Conservation (phyloP, 2,797 vertebrate species). For the Alosa sapidissima region DNA sequence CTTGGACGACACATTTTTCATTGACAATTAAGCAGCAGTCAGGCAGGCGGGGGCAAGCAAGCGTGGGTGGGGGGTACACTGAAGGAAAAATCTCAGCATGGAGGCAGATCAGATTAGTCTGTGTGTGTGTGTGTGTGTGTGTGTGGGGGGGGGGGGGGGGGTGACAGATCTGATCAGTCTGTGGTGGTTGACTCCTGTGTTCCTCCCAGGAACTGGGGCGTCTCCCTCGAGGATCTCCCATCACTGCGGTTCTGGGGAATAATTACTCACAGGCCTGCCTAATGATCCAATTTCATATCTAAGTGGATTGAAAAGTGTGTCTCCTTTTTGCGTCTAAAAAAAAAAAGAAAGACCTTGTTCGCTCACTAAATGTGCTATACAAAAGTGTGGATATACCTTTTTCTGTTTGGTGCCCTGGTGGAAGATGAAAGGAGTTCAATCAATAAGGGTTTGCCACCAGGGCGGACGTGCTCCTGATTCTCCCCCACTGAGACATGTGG, state of each 20-base stretch:
- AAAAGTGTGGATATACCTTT: not conserved
- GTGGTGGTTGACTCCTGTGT: not conserved
- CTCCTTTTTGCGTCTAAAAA: not conserved
- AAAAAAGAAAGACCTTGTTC: not conserved
- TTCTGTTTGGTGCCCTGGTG: not conserved
- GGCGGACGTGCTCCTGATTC: not conserved
- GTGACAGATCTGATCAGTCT: not conserved
- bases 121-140: too few species aligned
- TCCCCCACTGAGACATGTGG: not conserved
- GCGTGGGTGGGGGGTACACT: too few species aligned
- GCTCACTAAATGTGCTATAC: not conserved
- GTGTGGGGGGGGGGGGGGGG: too few species aligned
- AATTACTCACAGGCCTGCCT: slow-evolving; percentile 12
- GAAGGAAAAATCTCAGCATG: not conserved
- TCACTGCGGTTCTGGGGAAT: slow-evolving; percentile 10
- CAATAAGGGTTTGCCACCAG: not conserved
- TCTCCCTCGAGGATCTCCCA: not conserved
- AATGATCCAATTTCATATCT: slow-evolving; percentile 29
- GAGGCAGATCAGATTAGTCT: not conserved
- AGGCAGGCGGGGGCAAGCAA: not conserved
- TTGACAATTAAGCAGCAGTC: not conserved
- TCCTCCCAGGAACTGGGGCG: slow-evolving; percentile 13
- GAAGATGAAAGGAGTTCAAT: not conserved
- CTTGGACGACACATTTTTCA: not conserved
- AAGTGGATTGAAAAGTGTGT: slow-evolving; percentile 17